Conservation (phyloP, 2,113 vertebrate genomes). For the Leuciscus idus region DNA sequence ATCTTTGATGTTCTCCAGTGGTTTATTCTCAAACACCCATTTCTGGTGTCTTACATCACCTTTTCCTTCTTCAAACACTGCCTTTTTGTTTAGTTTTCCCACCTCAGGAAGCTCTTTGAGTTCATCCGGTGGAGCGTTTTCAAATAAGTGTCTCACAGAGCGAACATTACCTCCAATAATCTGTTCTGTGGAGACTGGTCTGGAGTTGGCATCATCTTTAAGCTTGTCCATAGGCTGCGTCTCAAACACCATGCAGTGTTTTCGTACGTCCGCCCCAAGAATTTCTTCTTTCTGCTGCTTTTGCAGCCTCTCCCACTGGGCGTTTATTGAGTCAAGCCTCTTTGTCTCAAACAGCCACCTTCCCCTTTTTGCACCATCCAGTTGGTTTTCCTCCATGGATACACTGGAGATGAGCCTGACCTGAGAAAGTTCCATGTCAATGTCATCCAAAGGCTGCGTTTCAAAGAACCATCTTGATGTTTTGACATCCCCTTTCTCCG, state of each 20-base stretch:
- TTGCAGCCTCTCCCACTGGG: slow-evolving; percentile 73
- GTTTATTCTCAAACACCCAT: slow-evolving; percentile 83
- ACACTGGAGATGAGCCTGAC: slow-evolving; percentile 81
- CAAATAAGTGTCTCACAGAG: slow-evolving; percentile 86
- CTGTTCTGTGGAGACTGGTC: slow-evolving; percentile 71
- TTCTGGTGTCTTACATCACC: slow-evolving; percentile 80
- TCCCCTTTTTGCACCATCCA: slow-evolving; percentile 72
- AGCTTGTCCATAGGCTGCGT: slow-evolving; percentile 86
- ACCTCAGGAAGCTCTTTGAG: slow-evolving; percentile 82
- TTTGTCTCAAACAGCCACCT: slow-evolving; percentile 89
- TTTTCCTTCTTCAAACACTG: slow-evolving; percentile 73
- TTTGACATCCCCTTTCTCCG: slow-evolving; percentile 80
- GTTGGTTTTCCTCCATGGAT: slow-evolving; percentile 82
- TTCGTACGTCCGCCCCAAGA: slow-evolving; percentile 82
- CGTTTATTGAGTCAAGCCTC: slow-evolving; percentile 79
- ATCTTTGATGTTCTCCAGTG: slow-evolving; percentile 77
- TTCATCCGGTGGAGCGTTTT: slow-evolving; percentile 81
- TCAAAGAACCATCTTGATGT: slow-evolving; percentile 85
- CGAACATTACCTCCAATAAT: slow-evolving; percentile 85
- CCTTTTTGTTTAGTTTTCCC: slow-evolving; percentile 77
- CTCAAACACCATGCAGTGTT: slow-evolving; percentile 89
- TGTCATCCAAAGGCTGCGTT: slow-evolving; percentile 81
- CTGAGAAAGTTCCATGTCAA: slow-evolving; percentile 74
- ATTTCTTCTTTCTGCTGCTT: slow-evolving; percentile 76
- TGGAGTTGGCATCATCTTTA: slow-evolving; percentile 79